A percentile compares a stretch with the other conserved stretches of the same genome.
Conservation (phyloP, 2,113 vertebrate species). For the Phalacrocorax brasilianus region DNA sequence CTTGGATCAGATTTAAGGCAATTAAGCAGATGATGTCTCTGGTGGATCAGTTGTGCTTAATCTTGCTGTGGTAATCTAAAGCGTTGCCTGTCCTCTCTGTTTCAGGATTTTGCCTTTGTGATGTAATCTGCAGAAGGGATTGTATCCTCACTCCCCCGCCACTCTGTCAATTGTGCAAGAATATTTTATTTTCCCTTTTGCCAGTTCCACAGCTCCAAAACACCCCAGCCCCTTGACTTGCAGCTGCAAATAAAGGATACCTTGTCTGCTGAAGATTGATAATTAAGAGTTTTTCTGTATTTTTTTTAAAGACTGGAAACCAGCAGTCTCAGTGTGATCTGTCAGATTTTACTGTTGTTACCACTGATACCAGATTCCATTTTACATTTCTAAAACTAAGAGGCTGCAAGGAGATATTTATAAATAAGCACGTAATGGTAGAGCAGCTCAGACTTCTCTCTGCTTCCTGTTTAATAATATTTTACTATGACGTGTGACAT, state of each 20-base stretch:
- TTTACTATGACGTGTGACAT: neutral
- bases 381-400: neutral
- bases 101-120: neutral
- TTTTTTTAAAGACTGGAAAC: neutral
- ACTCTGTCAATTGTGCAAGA: neutral
- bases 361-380: neutral
- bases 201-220: neutral
- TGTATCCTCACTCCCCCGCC: accelerated
- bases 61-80: neutral
- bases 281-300: neutral
- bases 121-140: neutral
- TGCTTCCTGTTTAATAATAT: neutral
- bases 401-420: neutral
- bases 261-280: neutral
- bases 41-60: neutral
- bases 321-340: neutral
- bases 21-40: neutral
- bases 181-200: neutral
- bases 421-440: neutral
- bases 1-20: neutral
- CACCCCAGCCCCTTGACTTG: neutral
- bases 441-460: neutral
- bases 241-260: neutral
- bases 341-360: neutral
- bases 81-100: neutral